A percentile compares a stretch with the other conserved stretches of the same genome.
Conservation (phyloP, 2,113 vertebrate genomes). For the Axis porcinus region DNA sequence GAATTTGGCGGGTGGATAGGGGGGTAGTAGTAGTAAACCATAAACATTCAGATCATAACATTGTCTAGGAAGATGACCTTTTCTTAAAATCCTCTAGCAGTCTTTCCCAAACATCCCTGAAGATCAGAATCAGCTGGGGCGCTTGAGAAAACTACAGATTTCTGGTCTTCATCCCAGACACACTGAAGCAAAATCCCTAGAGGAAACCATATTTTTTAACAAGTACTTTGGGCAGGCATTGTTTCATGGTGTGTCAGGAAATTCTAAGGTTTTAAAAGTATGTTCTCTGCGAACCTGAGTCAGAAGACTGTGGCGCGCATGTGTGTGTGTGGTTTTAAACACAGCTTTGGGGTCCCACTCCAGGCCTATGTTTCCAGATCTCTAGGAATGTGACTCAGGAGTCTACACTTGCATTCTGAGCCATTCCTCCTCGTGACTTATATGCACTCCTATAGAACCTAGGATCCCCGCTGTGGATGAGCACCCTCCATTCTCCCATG, state of each 20-base stretch:
- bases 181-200: neutral
- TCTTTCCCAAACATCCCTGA: neutral
- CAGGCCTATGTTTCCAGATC: neutral
- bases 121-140: neutral
- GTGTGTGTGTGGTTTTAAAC: neutral
- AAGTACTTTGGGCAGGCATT: neutral
- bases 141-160: neutral
- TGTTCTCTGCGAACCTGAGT: neutral
- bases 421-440: neutral
- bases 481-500: neutral
- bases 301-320: neutral
- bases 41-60: neutral
- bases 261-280: neutral
- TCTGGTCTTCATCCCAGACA: neutral
- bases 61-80: neutral
- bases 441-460: accelerated
- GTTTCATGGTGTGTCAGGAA: neutral
- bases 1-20: neutral
- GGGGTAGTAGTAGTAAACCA: neutral
- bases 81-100: neutral
- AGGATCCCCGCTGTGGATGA: neutral
- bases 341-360: neutral
- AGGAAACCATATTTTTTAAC: neutral
- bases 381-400: neutral
- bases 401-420: neutral